A percentile compares a stretch with the other conserved stretches of the same genome.
Evolutionary conservation across 2,113 vertebrate species (phyloP).

Genomic region (Carollia perspicillata): DNA sequence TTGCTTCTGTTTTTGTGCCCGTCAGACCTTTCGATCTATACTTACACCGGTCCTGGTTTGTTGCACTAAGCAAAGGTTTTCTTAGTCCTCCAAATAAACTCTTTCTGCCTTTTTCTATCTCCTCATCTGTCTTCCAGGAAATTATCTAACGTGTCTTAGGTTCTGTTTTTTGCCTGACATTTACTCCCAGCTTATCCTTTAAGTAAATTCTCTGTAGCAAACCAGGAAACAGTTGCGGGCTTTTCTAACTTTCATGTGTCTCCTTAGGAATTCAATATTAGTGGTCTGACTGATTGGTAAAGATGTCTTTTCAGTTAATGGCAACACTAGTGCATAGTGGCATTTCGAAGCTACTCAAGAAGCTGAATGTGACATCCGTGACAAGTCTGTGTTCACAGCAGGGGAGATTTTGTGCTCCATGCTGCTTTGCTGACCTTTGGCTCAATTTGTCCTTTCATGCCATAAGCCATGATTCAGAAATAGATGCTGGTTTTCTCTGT

Average conservation of each 20-base stretch:
- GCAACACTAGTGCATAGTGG: not conserved
- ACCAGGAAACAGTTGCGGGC: not conserved
- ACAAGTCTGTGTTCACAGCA: not conserved
- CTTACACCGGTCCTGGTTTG: not conserved
- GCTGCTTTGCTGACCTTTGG: constrained; percentile 27
- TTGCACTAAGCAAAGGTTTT: not conserved
- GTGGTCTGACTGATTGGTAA: not conserved
- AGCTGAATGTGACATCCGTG: not conserved
- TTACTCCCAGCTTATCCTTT: not conserved
- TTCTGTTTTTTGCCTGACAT: not conserved
- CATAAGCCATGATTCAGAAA: constrained; percentile 11
- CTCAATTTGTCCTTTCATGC: constrained; percentile 3
- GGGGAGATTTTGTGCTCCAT: not conserved
- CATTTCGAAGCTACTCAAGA: constrained; percentile 14
- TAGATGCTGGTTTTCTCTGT: not conserved
- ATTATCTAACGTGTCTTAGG: not conserved
- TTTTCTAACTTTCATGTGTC: not conserved
- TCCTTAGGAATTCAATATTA: not conserved
- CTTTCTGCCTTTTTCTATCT: not conserved
- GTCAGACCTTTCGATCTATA: not conserved
- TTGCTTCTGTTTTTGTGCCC: too few relatives aligned
- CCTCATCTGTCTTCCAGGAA: not conserved
- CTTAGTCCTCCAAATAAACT: not conserved
- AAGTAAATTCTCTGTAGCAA: not conserved
- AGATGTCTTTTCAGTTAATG: not conserved